Conservation (phyloP, 2,888 invertebrate genomes). For the Lobophora halterata region DNA sequence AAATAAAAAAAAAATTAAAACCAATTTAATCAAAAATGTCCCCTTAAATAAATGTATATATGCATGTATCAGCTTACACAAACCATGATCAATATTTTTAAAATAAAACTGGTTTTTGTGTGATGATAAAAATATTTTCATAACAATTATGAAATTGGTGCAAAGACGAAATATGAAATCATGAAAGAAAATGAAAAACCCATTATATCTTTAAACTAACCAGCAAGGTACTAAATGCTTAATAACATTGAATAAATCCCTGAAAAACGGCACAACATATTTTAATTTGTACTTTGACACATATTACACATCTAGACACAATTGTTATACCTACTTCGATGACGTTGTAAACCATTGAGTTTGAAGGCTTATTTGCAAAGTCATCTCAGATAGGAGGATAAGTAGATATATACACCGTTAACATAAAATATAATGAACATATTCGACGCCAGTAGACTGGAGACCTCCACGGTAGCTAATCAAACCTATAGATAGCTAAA, state of each 20-base stretch:
- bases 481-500: constrained; percentile 19
- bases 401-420: neutral
- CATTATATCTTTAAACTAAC: no score
- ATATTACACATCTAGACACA: no score
- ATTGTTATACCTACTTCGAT: no score
- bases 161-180: constrained; percentile 43
- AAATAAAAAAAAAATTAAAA: constrained; percentile 7
- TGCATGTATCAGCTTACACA: constrained; percentile 78
- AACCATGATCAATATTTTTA: constrained; percentile 56
- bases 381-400: no score
- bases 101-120: constrained; percentile 12
- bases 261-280: no score
- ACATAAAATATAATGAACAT: neutral
- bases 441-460: constrained; percentile 4
- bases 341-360: no score
- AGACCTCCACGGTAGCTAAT: constrained; percentile 5
- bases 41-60: constrained; percentile 68
- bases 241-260: no score
- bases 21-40: constrained; percentile 62
- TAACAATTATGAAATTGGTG: constrained; percentile 68
- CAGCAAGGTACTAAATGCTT: no score
- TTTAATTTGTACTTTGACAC: no score
- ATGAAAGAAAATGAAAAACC: constrained; percentile 4
- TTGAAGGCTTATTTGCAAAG: no score
- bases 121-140: constrained; percentile 42